Conservation (phyloP, 2,888 invertebrate species). For the Apantesis nais region DNA sequence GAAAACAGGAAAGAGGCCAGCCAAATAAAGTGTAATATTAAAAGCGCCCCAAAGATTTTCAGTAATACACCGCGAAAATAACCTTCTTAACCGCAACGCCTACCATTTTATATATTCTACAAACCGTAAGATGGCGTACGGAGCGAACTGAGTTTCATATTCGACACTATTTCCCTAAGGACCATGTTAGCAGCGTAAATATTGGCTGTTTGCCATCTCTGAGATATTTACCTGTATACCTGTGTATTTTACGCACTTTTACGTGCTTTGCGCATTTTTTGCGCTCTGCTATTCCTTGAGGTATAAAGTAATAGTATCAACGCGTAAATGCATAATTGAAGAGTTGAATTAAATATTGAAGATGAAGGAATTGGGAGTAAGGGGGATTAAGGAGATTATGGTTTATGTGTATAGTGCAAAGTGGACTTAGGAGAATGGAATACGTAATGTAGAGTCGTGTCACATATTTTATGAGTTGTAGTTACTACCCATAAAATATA, state of each 20-base stretch:
- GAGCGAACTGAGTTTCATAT: slow-evolving; percentile 49
- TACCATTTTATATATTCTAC: slow-evolving; percentile 42
- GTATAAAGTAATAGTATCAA: slow-evolving; percentile 35
- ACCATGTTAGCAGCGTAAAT: slow-evolving; percentile 53
- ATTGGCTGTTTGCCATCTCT: slow-evolving; percentile 51
- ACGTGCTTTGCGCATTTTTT: slow-evolving; percentile 10
- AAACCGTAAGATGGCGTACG: slow-evolving; percentile 35
- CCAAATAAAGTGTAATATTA: background rate
- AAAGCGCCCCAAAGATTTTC: slow-evolving; percentile 10
- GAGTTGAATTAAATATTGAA: slow-evolving; percentile 39
- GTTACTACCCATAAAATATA: background rate
- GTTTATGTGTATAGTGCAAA: slow-evolving; percentile 15
- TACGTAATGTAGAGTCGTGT: background rate
- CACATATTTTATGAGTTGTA: background rate
- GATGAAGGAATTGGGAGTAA: background rate
- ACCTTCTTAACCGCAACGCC: slow-evolving; percentile 6
- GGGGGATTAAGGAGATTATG: slow-evolving; percentile 10
- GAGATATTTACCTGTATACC: slow-evolving; percentile 47
- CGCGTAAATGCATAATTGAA: slow-evolving; percentile 40
- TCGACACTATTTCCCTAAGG: slow-evolving; percentile 68
- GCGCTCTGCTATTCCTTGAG: slow-evolving; percentile 30
- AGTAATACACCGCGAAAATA: slow-evolving; percentile 19
- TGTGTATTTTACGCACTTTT: slow-evolving; percentile 49
- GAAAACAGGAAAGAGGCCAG: background rate
- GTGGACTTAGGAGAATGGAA: slow-evolving; percentile 1